phyloP scores from a whole-genome alignment of 2,797 vertebrate genomes.

The Gila robusta region DNA sequence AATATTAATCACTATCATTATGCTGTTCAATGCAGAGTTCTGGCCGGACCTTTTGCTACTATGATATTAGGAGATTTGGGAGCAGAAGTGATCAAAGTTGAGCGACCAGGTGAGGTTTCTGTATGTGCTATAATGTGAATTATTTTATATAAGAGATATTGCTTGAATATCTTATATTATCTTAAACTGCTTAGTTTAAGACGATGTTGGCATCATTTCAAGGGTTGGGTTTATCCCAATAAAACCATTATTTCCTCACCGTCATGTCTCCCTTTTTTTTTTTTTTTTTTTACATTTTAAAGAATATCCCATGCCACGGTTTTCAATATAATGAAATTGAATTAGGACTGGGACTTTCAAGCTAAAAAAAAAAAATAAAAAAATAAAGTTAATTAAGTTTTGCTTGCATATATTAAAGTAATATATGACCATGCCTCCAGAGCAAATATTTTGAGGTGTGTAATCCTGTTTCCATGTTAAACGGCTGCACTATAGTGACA shows the following conservation, averaged over 20 bases:
- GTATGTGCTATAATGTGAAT: neutral
- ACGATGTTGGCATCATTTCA: neutral
- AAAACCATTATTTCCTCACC: neutral
- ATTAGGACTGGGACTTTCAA: neutral
- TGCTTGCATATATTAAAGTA: neutral
- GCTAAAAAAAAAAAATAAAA: too few relatives aligned
- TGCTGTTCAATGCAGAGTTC: slow-evolving; percentile 79
- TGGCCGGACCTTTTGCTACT: slow-evolving; percentile 94
- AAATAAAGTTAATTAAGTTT: neutral
- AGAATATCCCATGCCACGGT: neutral
- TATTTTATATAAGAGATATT: neutral
- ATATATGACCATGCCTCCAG: neutral
- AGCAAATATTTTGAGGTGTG: neutral
- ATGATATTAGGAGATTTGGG: slow-evolving; percentile 97
- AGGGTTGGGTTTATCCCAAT: neutral
- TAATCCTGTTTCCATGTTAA: slow-evolving; percentile 1
- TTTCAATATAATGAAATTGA: neutral
- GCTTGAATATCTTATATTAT: neutral
- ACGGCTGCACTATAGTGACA: neutral
- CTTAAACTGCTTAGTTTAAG: neutral
- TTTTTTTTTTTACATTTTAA: neutral
- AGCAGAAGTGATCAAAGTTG: slow-evolving; percentile 95
- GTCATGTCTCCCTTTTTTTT: too few relatives aligned
- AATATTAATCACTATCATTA: neutral
- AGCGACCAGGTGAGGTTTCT: slow-evolving; percentile 86